Evolutionary conservation across 1,140 invertebrate genomes (phyloP).

Genomic region (Trichoplusia ni): DNA sequence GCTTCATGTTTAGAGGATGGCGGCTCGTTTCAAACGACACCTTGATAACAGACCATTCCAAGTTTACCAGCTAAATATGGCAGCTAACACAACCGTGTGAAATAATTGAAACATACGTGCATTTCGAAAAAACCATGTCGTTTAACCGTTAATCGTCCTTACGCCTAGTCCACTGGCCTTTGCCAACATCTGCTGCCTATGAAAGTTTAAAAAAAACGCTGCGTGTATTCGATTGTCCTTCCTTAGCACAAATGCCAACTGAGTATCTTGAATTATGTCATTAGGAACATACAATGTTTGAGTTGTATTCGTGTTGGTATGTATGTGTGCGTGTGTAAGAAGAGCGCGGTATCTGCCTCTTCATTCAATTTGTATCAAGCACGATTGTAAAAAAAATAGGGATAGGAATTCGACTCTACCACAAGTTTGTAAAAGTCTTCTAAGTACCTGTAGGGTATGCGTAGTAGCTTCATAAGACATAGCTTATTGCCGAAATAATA

Average conservation of each 20-base stretch:
- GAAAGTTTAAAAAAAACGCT: constrained; percentile 47
- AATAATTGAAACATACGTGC: constrained; percentile 54
- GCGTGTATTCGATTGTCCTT: constrained; percentile 40
- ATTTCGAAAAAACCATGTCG: constrained; percentile 43
- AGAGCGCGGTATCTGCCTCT: too few relatives aligned
- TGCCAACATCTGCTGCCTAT: constrained; percentile 58
- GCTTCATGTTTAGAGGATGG: not conserved
- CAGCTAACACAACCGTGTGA: constrained; percentile 19
- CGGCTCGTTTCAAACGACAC: not conserved
- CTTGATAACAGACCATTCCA: not conserved
- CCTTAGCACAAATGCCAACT: constrained; percentile 43
- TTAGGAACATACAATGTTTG: constrained; percentile 15
- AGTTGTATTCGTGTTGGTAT: not conserved
- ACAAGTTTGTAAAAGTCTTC: too few relatives aligned
- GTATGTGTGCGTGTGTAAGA: too few relatives aligned
- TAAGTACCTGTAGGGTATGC: too few relatives aligned
- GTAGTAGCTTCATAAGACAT: too few relatives aligned
- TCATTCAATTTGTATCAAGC: too few relatives aligned
- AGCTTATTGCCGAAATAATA: too few relatives aligned
- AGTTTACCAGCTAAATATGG: constrained; percentile 40
- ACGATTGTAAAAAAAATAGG: too few relatives aligned
- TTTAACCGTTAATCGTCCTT: constrained; percentile 49
- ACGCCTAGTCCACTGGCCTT: constrained; percentile 52
- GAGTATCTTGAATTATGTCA: constrained; percentile 47
- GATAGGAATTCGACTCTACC: too few relatives aligned